Evolutionary conservation across 2,888 invertebrate genomes (phyloP), one percentile per base, ranked within the genome.

Genomic region (Apodemia duryi): DNA sequence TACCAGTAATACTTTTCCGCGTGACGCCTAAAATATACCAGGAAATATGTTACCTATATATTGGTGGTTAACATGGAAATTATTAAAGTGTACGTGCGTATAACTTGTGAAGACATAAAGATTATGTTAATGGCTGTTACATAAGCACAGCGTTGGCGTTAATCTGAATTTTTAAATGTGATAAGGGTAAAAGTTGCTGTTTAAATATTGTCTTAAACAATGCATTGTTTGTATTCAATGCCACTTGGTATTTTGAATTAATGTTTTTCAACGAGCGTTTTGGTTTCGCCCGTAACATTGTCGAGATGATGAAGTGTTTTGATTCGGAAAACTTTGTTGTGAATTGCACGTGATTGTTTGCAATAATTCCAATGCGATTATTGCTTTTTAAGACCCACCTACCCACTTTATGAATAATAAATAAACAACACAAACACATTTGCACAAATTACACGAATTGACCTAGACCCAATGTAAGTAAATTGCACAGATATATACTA

Each of bases 161-260:
- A 32, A 35, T 35, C 32, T 60, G 57, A 60, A 60, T 60, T 32
- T 35, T 60, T 60, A 32, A 60, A 7, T 6, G 32, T 32, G 35
- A 60, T 60, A 32, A 60, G 13, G 32, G 60, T 35, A 60, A 60
- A 60, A 57, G 60, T 60, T 35, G 57, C n/a, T 11, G 13, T 13
- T 7, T 32, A 32, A 60, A 60, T 35, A 6, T n/a, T 35, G 35
- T 7, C 6, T 60, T 13, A 6, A 60, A 60, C 57, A 60, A 35
- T 35, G 13, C 13, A 32, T 60, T 35, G 57, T 32, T 57, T 60
- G 57, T 57, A 29, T 13, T 60, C 32, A 60, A 35, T 35, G 57
- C n/a, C 32, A 35, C 35, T 60, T 6, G 13, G n/a, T 60, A 11
- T 32, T 51, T 21, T 51, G 49, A 51, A n/a, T 21, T 51, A 21